Evolutionary conservation across 2,113 vertebrate species (phyloP), one percentile per base, ranked within the genome.

Genomic region (Callipepla squamata): DNA sequence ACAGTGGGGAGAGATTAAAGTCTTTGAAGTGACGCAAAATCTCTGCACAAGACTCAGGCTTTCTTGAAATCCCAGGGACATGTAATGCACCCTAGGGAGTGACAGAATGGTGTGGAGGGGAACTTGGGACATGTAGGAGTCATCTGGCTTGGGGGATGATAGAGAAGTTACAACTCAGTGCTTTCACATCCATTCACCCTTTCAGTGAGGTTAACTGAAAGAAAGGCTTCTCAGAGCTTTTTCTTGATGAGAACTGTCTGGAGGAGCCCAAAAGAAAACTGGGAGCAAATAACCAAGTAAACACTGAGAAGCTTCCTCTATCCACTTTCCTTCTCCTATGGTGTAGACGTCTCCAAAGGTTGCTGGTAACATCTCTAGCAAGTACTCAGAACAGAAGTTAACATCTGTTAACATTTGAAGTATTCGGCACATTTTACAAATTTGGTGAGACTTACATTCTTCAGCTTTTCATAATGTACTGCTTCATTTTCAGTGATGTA

Each of bases 371-470:
- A 45, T 18, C 38, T 85, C 32, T 42, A 45, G 80, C 23, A 76
- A 80, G 84, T 86, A 86, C 84, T 55, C 19, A 0, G 53, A 86
- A 84, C 30, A 30, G 67, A 79, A 66, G 55, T 58, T 89, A 84
- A 77, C 78, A 82, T 72, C 91, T 89, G 70, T 32, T 92, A 86
- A 78, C 78, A 92, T 91, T 73, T 62, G 53, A 50, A 89, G 36
- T n/a, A 51, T 55, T 81, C 58, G 77, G 55, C 42, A 66, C 13
- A 50, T 76, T 86, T 92, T 72, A 76, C 40, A 74, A 30, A 42
- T 79, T 55, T 47, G 21, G 74, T 66, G 78, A 89, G 58, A 45
- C 30, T 88, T 89, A 61, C 68, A 53, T 5, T 28, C 51, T 53
- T 28, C 51, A 53, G 51, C 48, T 89, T 91, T 79, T 40, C 70